Base-by-base conservation (phyloP, 2,888 invertebrate genomes). In the Agrochola macilenta region DNA sequence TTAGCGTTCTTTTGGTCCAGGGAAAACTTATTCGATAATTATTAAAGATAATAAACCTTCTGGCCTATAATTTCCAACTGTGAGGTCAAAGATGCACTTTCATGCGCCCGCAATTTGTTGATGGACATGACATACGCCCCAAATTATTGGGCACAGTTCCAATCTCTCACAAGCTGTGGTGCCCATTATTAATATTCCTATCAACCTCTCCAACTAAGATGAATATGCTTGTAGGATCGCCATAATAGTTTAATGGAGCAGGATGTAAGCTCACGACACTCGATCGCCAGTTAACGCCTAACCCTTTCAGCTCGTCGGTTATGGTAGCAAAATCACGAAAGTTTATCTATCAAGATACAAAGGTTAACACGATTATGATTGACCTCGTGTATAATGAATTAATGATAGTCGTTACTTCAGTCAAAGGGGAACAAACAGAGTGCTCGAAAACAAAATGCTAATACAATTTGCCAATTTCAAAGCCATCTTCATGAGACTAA, bases 301-400 rank as follows among this genome's bases (percentile, higher is more conserved):
- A 70, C 58, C 39, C 35, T 60, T 61, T 69, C 54, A 69, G 46
- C 69, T 61, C 43, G 35, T 26, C 69, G 57, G 23, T 76, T 70
- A 83, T 73, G 73, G 83, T 73, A 80, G 70, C 80, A 80, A 80
- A 80, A 71, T 83, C 80, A 80, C 30, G 12, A 70, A 82, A 80
- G 69, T 82, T 82, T 82, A 82, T 82, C 76, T 76, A 76, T 73
- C 72, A 70, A 73, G 76, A 39, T 69, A 72, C 46, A 70, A 64
- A 83, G 80, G 80, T 74, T 57, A 83, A 76, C 73, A 68, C 70
- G 69, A 83, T 83, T 73, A 80, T 83, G 26, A 76, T 66, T 80
- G 69, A 52, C 79, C 82, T 73, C 26, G 7, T 82, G 49, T 46
- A n/a, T 69, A 72, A 79, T n/a, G n/a, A n/a, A n/a, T n/a, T n/a